A percentile compares a stretch with the other conserved stretches of the same genome.
Conservation (phyloP, 2,797 vertebrate genomes). For the Hoplostethus mediterraneus region DNA sequence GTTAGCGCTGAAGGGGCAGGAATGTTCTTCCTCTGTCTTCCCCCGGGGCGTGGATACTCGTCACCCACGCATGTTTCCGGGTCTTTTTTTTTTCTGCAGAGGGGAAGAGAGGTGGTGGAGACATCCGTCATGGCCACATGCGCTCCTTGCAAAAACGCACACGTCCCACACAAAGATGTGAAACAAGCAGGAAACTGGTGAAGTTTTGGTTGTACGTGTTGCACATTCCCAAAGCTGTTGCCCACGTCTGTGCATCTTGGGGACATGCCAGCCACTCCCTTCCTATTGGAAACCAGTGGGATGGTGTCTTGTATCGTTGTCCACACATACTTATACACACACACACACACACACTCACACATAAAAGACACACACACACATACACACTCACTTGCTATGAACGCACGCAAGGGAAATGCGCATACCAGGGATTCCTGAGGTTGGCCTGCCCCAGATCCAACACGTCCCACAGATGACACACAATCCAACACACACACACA, state of each 20-base stretch:
- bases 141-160: not conserved
- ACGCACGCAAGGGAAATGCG: constrained; percentile 43
- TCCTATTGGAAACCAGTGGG: not conserved
- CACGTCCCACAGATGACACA: constrained; percentile 41
- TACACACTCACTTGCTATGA: too few species aligned
- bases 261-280: not conserved
- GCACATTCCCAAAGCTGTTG: not conserved
- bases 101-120: constrained; percentile 31
- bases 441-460: constrained; percentile 73
- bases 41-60: constrained; percentile 37
- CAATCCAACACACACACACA: constrained; percentile 24
- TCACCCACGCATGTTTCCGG: constrained; percentile 34
- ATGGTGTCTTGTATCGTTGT: not conserved
- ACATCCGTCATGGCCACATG: not conserved
- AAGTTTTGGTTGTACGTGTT: not conserved
- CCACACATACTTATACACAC: not conserved
- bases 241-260: not conserved
- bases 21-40: constrained; percentile 70
- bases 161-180: not conserved
- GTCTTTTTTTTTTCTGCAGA: constrained; percentile 3
- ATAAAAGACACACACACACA: constrained; percentile 11
- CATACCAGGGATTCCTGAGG: constrained; percentile 78
- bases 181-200: not conserved
- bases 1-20: constrained; percentile 32
- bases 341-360: constrained; percentile 12